Conservation (phyloP, 2,797 vertebrate species). For the Molossus molossus region DNA sequence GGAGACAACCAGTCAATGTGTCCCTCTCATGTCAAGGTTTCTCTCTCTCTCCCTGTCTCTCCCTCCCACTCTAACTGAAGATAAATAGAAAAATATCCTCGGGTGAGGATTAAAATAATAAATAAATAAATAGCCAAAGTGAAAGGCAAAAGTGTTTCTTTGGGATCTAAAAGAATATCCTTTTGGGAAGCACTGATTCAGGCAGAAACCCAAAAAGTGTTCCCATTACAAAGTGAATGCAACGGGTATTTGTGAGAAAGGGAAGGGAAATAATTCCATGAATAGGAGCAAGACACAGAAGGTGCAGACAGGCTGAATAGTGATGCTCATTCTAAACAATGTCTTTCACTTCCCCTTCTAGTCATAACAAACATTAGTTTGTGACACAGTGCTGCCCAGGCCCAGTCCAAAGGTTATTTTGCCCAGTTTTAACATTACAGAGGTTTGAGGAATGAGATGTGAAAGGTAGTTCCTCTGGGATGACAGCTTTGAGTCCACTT, state of each 20-base stretch:
- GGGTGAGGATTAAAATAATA: no score
- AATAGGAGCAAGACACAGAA: not conserved
- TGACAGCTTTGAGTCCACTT: not conserved
- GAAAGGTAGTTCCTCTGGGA: not conserved
- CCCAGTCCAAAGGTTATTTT: not conserved
- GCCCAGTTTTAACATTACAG: not conserved
- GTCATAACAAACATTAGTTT: not conserved
- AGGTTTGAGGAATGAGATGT: not conserved
- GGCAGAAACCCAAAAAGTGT: not conserved
- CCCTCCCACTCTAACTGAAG: no score
- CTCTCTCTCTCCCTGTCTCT: no score
- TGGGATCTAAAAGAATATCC: not conserved
- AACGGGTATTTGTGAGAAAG: not conserved
- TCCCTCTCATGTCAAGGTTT: no score
- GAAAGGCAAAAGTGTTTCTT: not conserved
- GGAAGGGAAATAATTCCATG: not conserved
- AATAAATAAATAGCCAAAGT: not conserved
- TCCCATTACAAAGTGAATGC: not conserved
- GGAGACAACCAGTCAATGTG: no score
- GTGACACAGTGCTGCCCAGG: not conserved
- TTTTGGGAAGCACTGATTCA: not conserved
- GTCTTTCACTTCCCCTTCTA: not conserved
- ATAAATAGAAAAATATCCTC: no score
- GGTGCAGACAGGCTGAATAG: not conserved
- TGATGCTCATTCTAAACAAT: not conserved